phyloP scores from a whole-genome alignment of 2,888 invertebrate species.

The Buathra laborator region DNA sequence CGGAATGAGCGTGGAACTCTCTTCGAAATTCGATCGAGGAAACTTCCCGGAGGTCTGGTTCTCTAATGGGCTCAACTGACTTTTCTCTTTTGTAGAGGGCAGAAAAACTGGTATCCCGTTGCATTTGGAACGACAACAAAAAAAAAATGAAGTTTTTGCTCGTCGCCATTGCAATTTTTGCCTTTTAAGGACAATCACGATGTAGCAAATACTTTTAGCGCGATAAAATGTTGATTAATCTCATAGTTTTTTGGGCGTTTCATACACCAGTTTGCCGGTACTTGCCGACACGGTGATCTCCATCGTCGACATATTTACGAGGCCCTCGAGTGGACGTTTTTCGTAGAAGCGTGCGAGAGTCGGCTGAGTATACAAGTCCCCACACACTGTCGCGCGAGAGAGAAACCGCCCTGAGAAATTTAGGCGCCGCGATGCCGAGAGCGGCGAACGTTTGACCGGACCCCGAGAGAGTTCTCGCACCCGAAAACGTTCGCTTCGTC shows the following conservation, averaged over 20 bases:
- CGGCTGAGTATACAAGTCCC: neutral
- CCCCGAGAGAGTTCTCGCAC: conserved; percentile 32
- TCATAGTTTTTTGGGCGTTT: conserved; percentile 26
- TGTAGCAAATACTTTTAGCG: neutral
- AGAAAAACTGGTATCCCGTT: no score
- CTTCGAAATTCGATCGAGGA: conserved; percentile 22
- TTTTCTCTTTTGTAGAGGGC: neutral
- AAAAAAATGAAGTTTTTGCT: no score
- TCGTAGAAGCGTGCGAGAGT: conserved; percentile 54
- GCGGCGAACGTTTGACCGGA: conserved; percentile 39
- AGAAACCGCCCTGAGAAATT: conserved; percentile 69
- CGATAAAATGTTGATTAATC: conserved; percentile 46
- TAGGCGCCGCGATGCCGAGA: conserved; percentile 71
- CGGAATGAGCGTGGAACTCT: neutral
- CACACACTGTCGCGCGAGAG: conserved; percentile 16
- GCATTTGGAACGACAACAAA: no score
- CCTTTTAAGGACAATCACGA: neutral
- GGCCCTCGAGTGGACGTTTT: conserved; percentile 38
- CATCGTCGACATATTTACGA: conserved; percentile 43
- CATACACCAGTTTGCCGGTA: neutral
- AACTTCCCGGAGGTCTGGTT: conserved; percentile 3
- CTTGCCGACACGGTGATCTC: conserved; percentile 35
- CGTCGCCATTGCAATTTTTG: no score
- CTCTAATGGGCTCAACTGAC: neutral
- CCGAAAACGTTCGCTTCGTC: conserved; percentile 27